phyloP scores from a whole-genome alignment of 2,888 invertebrate species.

The Ophion ellenae region DNA sequence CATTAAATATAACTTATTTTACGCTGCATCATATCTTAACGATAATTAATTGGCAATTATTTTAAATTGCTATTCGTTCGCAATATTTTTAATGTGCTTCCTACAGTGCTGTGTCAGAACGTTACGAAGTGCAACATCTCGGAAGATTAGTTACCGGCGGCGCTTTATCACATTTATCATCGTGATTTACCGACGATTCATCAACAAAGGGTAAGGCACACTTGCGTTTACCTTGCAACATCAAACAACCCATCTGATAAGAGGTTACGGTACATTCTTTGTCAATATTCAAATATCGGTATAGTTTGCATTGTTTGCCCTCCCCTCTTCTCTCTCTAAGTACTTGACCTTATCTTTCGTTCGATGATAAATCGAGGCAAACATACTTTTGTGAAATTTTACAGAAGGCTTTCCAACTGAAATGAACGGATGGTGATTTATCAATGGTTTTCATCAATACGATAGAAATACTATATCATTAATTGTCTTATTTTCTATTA shows the following conservation, averaged over 20 bases:
- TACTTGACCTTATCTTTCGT: neutral
- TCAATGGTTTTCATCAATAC: neutral
- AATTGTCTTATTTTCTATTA: too few relatives aligned
- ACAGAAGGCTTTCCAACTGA: neutral
- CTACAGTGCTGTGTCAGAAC: neutral
- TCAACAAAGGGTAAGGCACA: neutral
- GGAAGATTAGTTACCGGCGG: neutral
- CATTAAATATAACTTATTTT: too few relatives aligned
- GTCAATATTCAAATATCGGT: neutral
- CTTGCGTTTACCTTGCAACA: neutral
- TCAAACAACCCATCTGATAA: too few relatives aligned
- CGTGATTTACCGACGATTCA: neutral
- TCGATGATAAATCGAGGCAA: slow-evolving; percentile 3
- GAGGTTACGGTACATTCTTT: neutral
- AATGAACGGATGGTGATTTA: neutral
- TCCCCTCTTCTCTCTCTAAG: neutral
- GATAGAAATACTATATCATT: too few relatives aligned
- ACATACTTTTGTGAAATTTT: neutral
- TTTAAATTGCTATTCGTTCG: too few relatives aligned
- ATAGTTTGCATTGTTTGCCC: neutral
- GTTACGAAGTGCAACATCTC: neutral
- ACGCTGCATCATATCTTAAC: too few relatives aligned
- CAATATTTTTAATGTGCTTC: neutral
- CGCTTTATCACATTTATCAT: neutral
- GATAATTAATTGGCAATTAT: too few relatives aligned